Base-by-base conservation (phyloP, 1,140 invertebrate genomes). In the Holcopasites calliopsidis region DNA sequence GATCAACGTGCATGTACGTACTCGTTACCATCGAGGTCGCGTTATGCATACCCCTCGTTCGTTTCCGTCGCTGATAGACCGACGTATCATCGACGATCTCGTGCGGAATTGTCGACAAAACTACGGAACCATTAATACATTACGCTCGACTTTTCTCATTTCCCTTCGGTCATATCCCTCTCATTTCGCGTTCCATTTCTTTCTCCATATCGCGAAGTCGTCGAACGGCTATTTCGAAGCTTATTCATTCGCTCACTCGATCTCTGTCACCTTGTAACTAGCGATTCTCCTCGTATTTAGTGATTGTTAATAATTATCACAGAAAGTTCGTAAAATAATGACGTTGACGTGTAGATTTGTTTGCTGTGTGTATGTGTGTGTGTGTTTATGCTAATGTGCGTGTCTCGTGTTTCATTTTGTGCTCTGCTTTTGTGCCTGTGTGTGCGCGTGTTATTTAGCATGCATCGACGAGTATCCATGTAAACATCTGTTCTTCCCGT, bases 271-370 rank as follows among this genome's bases (percentile, higher is more conserved):
- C 60, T 77, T 60, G 31, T 76, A 78, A 47, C 82, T 81, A 76
- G 26, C 80, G 62, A 79, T 82, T 77, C 64, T 82, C 64, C 65
- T 79, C 57, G 60, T 79, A 85, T 81, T 89, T 87, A 88, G 89
- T 92, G 91, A 92, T 92, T 92, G 91, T 92, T 92, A 91, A 91
- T 91, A 92, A 91, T 91, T 92, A 92, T 92, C 91, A 92, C 91
- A 92, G 91, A 91, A 92, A 92, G 90, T 90, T 91, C 85, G 82
- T 90, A 90, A 91, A 91, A 89, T 85, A 91, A 90, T 88, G 86
- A 83, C 81, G 80, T 88, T 88, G 87, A 88, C 86, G 82, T 87
- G 28, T n/a, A n/a, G n/a, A n/a, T n/a, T n/a, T 68, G 44, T 70
- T 61, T 23, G 58, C 11, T 28, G 42, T 58, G 23, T 40, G 13